Conservation (phyloP, 2,113 vertebrate species). For the Accipiter virgatus region DNA sequence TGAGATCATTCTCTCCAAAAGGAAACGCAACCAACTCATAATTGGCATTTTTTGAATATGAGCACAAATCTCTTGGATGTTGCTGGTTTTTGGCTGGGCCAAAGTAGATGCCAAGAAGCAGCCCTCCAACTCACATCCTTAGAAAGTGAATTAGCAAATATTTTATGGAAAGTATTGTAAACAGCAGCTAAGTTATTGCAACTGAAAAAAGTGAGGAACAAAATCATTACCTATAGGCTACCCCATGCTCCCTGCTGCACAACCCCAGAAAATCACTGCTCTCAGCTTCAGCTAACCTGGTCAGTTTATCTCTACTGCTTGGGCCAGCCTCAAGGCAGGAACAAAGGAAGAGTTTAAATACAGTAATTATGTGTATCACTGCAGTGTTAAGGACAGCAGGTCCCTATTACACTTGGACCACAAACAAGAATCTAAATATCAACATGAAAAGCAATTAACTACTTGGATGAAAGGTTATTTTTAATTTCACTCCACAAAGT, state of each 20-base stretch:
- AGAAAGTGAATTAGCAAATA: background rate
- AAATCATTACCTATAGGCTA: background rate
- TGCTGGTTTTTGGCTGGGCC: background rate
- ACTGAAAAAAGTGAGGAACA: background rate
- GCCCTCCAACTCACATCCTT: background rate
- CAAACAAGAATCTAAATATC: background rate
- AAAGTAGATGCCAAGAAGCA: background rate
- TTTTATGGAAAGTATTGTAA: background rate
- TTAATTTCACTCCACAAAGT: background rate
- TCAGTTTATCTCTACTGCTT: background rate
- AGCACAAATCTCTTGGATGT: background rate
- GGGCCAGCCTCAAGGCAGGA: background rate
- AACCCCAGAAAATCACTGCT: background rate
- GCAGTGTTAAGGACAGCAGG: background rate
- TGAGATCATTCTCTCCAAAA: background rate
- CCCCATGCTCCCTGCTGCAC: background rate
- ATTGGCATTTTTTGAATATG: rapidly evolving
- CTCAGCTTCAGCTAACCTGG: background rate
- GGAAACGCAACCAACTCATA: background rate
- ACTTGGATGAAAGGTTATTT: background rate
- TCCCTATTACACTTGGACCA: background rate
- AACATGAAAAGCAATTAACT: background rate
- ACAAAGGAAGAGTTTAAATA: background rate
- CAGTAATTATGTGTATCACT: background rate
- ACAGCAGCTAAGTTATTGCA: background rate